Evolutionary conservation across 1,140 invertebrate genomes (phyloP).

Genomic region (Drosophila parvula): DNA sequence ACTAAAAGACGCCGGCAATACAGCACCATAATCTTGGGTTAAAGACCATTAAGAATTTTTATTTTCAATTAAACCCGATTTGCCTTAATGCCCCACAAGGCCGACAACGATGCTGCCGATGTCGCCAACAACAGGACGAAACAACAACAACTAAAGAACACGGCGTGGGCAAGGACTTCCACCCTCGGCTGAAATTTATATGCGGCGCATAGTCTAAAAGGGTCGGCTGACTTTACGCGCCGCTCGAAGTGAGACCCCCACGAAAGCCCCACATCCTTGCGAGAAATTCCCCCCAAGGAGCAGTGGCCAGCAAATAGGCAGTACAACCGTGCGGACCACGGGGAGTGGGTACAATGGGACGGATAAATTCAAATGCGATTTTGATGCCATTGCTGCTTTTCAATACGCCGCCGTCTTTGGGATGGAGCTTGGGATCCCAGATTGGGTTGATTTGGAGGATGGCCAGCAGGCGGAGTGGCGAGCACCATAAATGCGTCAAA

Average conservation of each 20-base stretch:
- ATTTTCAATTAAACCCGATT: slow-evolving; percentile 84
- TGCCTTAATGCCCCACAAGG: slow-evolving; percentile 83
- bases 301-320: slow-evolving; percentile 40
- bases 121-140: slow-evolving; percentile 61
- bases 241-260: slow-evolving; percentile 38
- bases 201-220: slow-evolving; percentile 79
- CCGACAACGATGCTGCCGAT: slow-evolving; percentile 74
- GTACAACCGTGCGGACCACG: slow-evolving; percentile 5
- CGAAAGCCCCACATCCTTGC: slow-evolving; percentile 2
- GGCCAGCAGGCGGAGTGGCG: not conserved
- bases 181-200: slow-evolving; percentile 67
- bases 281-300: slow-evolving; percentile 45
- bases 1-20: slow-evolving; percentile 79
- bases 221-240: slow-evolving; percentile 77
- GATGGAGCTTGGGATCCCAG: slow-evolving; percentile 35
- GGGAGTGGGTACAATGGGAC: slow-evolving; percentile 32
- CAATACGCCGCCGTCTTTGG: slow-evolving; percentile 65
- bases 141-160: slow-evolving; percentile 42
- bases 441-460: slow-evolving; percentile 17
- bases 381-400: slow-evolving; percentile 78
- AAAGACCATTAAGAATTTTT: slow-evolving; percentile 83
- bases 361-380: slow-evolving; percentile 83
- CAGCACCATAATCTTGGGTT: slow-evolving; percentile 81
- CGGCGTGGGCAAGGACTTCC: slow-evolving; percentile 44
- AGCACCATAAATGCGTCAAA: slow-evolving; percentile 52